Base-by-base conservation (phyloP, 2,888 invertebrate species). In the Eumacrocentrus americanus region DNA sequence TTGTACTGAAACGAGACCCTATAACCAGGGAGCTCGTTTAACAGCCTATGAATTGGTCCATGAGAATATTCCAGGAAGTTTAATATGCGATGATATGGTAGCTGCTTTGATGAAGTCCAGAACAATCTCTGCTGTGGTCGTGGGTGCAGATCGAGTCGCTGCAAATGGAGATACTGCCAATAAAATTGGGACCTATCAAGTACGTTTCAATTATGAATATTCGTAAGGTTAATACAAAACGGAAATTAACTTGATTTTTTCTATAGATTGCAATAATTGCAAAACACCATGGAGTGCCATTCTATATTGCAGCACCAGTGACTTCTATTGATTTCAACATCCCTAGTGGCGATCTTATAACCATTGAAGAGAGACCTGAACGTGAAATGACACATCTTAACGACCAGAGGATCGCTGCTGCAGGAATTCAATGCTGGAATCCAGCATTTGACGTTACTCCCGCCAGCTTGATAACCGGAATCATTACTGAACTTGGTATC, bases 371-470 rank as follows among this genome's bases (percentile, higher is more conserved):
- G 78, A 84, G 99, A 46, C 92, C 98, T 0, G 89, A 91, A 60
- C 84, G 87, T 37, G 99, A 99, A 82, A 91, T 99, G 90, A 95
- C 95, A 0, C 89, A 91, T 76, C 87, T 98, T 42, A 93, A 92
- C 38, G 94, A 93, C 68, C 87, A 89, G 68, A 85, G 90, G 77
- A 92, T 97, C 72, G 95, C 96, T 52, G 94, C 97, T 5, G 87
- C 90, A 76, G 94, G 94, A 56, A 94, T 97, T 56, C 85, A 86
- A 55, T 96, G 95, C 78, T 99, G 98, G 98, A 98, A 99, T 85
- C 98, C 98, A 52, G 94, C 98, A 0, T 99, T 99, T 81, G 99
- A 99, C 82, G 92, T 99, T 0, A 98, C 99, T 2, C 98, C 98
- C 22, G 94, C 94, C 0, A 83, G 86, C 14, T 85, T 99, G 29